Percentiles rank a stretch among this genome's conserved stretches.
Evolutionary conservation across 2,113 vertebrate genomes (phyloP).

Genomic region (Erinaceus europaeus): DNA sequence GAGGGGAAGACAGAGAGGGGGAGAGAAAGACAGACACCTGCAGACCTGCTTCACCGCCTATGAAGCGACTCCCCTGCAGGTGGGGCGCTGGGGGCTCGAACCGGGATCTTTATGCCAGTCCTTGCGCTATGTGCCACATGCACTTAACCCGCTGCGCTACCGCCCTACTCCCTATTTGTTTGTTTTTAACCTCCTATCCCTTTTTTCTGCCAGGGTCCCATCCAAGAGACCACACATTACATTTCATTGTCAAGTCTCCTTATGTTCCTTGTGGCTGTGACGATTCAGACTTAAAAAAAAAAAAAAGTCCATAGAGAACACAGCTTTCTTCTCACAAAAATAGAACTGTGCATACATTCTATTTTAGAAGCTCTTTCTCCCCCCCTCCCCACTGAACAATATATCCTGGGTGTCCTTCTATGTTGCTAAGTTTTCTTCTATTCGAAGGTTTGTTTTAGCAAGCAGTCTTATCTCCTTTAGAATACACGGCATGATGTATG

Average conservation of each 20-base stretch:
- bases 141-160: too few relatives aligned
- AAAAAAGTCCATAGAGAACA: not conserved
- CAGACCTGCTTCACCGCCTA: too few relatives aligned
- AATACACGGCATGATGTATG: not conserved
- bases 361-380: not conserved
- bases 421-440: not conserved
- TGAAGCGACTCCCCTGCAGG: too few relatives aligned
- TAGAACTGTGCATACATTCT: not conserved
- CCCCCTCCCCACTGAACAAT: not conserved
- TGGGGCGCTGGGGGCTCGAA: too few relatives aligned
- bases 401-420: not conserved
- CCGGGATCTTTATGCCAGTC: too few relatives aligned
- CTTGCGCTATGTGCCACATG: too few relatives aligned
- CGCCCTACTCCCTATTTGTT: too few relatives aligned
- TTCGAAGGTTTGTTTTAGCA: not conserved
- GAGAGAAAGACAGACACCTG: too few relatives aligned
- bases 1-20: too few relatives aligned
- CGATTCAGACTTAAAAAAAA: not conserved
- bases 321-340: constrained; percentile 14
- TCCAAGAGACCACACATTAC: not conserved
- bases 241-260: not conserved
- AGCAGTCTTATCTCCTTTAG: not conserved
- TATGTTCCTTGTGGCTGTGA: not conserved
- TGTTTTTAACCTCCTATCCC: too few relatives aligned
- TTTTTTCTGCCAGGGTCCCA: not conserved